phyloP scores from a whole-genome alignment of 2,888 invertebrate species.

The Drosophila monieri region DNA sequence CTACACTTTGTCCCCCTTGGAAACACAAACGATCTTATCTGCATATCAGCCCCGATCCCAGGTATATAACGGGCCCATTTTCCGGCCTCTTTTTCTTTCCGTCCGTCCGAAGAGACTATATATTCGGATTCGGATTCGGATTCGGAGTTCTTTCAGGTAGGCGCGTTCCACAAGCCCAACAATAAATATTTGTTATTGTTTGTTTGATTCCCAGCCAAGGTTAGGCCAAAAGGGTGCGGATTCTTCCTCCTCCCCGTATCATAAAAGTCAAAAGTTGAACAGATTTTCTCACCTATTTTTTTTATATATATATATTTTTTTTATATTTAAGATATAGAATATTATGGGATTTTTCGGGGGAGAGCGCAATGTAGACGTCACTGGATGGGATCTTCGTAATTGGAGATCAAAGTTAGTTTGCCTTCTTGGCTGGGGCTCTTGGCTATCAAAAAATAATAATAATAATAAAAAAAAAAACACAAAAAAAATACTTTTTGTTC shows the following conservation, averaged over 20 bases:
- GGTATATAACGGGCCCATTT: conserved; percentile 11
- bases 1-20: conserved; percentile 29
- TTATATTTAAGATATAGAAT: not conserved
- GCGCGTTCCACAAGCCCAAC: conserved; percentile 36
- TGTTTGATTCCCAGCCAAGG: conserved; percentile 31
- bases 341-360: too few relatives aligned
- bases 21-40: conserved; percentile 21
- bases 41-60: conserved; percentile 17
- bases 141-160: not conserved
- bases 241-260: conserved; percentile 10
- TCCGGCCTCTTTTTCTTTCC: not conserved
- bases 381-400: conserved; percentile 23
- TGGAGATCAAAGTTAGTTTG: conserved; percentile 40
- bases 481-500: conserved; percentile 16
- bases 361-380: conserved; percentile 23
- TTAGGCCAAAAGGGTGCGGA: conserved; percentile 39
- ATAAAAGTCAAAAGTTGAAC: conserved; percentile 35
- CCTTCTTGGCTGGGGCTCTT: conserved; percentile 17
- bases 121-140: too few relatives aligned
- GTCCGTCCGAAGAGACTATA: not conserved
- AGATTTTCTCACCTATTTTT: conserved; percentile 32
- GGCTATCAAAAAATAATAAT: conserved; percentile 25
- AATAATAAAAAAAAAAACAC: not conserved
- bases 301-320: not conserved
- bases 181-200: conserved; percentile 26